Evolutionary conservation across 2,888 invertebrate genomes (phyloP).

Genomic region (Drosophila paramelanica): DNA sequence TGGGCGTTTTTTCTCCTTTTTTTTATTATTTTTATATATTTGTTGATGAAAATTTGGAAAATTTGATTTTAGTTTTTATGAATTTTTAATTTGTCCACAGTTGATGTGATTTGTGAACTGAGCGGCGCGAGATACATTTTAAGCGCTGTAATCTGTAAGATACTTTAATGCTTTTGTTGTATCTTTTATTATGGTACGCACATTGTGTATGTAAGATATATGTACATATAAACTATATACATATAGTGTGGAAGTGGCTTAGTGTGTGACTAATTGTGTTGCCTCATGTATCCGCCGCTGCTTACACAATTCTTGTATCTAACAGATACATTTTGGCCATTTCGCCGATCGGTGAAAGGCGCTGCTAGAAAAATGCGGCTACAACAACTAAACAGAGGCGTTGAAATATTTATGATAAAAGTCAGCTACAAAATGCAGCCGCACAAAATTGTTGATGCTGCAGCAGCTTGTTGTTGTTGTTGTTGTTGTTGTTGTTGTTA

Average conservation of each 20-base stretch:
- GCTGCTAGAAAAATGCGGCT: slow-evolving; percentile 34
- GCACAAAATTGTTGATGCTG: slow-evolving; percentile 33
- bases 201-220: too few relatives aligned
- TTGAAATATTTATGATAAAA: slow-evolving; percentile 73
- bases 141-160: slow-evolving; percentile 13
- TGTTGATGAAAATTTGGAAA: slow-evolving; percentile 38
- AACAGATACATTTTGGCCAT: slow-evolving; percentile 37
- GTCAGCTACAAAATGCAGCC: slow-evolving; percentile 58
- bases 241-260: not conserved
- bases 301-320: slow-evolving; percentile 54
- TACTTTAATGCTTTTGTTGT: slow-evolving; percentile 9
- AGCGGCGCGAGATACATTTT: slow-evolving; percentile 20
- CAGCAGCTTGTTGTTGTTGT: not conserved
- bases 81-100: slow-evolving; percentile 75
- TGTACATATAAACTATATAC: not conserved
- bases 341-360: slow-evolving; percentile 57
- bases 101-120: slow-evolving; percentile 59
- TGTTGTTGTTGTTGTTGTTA: slow-evolving; percentile 4
- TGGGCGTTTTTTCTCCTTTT: slow-evolving; percentile 1
- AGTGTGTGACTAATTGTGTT: slow-evolving; percentile 58
- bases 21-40: slow-evolving; percentile 27
- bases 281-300: slow-evolving; percentile 50
- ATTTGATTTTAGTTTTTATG: slow-evolving; percentile 68
- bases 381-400: slow-evolving; percentile 59
- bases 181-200: not conserved